These are phyloP conservation scores for Nothobranchius furzeri DNA, from an alignment of 2,113 vertebrate species.

Conservation along the genomic window DNA sequence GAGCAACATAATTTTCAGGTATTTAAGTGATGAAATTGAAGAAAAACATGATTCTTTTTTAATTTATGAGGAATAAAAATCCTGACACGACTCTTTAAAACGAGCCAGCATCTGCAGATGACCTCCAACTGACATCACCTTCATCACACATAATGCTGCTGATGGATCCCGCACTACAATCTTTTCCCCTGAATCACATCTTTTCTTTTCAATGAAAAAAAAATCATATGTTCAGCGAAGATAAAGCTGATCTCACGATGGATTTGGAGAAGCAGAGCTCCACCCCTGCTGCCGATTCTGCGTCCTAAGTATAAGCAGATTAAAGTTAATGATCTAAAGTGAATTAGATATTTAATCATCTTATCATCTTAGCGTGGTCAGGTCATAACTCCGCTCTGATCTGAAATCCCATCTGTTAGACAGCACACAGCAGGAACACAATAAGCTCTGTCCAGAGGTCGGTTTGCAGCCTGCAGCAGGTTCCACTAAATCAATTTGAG, in stretches of 20 bases:
- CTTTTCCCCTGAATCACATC: constrained; percentile 7
- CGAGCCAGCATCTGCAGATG: no score
- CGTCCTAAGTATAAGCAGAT: constrained; percentile 74
- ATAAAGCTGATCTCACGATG: constrained; percentile 51
- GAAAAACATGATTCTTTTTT: no score
- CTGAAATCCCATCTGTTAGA: constrained; percentile 71
- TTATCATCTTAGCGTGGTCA: constrained; percentile 75
- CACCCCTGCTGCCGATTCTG: constrained; percentile 30
- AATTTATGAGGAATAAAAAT: no score
- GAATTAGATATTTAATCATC: constrained; percentile 82
- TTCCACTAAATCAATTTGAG: constrained; percentile 60
- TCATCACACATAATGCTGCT: constrained; percentile 28
- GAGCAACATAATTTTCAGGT: no score
- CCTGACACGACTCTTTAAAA: no score
- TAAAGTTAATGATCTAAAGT: constrained; percentile 80
- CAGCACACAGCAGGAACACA: constrained; percentile 37
- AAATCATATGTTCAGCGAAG: constrained; percentile 38
- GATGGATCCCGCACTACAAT: constrained; percentile 18
- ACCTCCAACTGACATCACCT: constrained; percentile 3
- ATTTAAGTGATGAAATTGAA: no score
- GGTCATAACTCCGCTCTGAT: constrained; percentile 68
- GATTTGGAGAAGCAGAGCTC: constrained; percentile 49
- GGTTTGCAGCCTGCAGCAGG: constrained; percentile 28
- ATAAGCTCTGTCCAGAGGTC: constrained; percentile 45
- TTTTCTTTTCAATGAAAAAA: neutral